These are phyloP conservation scores for Eilema caniola DNA, from an alignment of 2,888 invertebrate genomes.

Conservation along the genomic window DNA sequence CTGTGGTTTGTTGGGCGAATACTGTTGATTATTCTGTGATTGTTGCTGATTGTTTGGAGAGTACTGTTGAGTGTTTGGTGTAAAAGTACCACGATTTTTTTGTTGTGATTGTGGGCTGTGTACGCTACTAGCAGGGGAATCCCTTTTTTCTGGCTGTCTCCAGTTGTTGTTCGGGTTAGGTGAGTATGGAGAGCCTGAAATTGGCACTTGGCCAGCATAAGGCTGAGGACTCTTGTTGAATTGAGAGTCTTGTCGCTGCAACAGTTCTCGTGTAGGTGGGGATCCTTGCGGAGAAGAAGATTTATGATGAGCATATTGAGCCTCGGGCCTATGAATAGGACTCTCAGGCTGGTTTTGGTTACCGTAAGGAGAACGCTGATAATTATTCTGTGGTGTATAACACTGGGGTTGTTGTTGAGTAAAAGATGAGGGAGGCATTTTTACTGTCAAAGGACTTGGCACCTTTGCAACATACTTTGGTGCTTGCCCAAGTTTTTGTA, in stretches of 20 bases:
- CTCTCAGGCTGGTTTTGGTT: conserved; percentile 76
- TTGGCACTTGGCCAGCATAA: conserved; percentile 71
- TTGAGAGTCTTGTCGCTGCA: conserved; percentile 83
- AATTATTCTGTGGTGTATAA: conserved; percentile 71
- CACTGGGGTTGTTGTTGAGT: conserved; percentile 78
- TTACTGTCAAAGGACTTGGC: conserved; percentile 82
- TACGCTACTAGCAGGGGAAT: conserved; percentile 67
- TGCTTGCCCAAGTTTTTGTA: conserved; percentile 80
- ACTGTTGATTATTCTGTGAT: conserved; percentile 61
- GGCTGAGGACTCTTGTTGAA: conserved; percentile 85
- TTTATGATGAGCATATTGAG: conserved; percentile 78
- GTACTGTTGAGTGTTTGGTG: conserved; percentile 69
- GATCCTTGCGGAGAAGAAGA: conserved; percentile 72
- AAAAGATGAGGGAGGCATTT: conserved; percentile 75
- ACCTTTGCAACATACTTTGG: conserved; percentile 82
- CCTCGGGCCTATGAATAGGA: conserved; percentile 82
- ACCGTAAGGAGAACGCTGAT: conserved; percentile 54
- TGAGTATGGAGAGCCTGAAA: conserved; percentile 72
- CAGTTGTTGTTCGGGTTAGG: conserved; percentile 81
- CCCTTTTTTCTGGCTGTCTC: conserved; percentile 80
- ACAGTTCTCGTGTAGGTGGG: conserved; percentile 75
- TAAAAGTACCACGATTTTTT: conserved; percentile 57
- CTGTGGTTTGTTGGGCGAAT: conserved; percentile 66
- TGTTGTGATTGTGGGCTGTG: conserved; percentile 61
- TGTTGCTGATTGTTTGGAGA: conserved; percentile 55